These are phyloP conservation scores for Clamator glandarius DNA, from an alignment of 2,797 vertebrate genomes.

Conservation along the genomic window DNA sequence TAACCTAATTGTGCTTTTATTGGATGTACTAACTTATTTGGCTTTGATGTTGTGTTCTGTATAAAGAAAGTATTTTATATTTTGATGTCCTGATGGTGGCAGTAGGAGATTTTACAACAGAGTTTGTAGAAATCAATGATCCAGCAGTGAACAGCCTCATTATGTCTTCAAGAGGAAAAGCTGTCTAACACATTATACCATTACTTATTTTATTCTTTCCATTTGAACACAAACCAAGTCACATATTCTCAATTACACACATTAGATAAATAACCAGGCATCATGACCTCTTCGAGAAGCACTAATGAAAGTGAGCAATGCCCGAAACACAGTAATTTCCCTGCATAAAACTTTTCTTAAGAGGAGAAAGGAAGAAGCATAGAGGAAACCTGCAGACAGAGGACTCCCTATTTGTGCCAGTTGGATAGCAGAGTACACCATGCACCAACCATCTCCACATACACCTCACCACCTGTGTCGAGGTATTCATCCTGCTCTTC, in stretches of 20 bases:
- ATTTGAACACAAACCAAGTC: background rate
- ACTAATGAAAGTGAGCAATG: background rate
- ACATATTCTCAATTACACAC: background rate
- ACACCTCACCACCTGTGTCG: background rate
- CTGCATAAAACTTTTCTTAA: background rate
- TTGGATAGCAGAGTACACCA: background rate
- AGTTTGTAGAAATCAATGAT: background rate
- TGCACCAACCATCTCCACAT: background rate
- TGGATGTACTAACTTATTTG: background rate
- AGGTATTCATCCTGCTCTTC: background rate
- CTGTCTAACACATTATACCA: background rate
- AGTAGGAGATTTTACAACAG: slow-evolving; percentile 27
- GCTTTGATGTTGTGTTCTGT: background rate
- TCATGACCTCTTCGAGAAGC: background rate
- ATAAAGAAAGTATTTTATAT: background rate
- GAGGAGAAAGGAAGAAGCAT: background rate
- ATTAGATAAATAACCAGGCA: background rate
- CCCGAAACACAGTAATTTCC: background rate
- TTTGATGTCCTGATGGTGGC: slow-evolving; percentile 56
- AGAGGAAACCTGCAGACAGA: background rate
- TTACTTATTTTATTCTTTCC: background rate
- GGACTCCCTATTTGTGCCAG: fast-evolving
- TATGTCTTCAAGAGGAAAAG: background rate
- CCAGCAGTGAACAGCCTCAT: slow-evolving; percentile 11
- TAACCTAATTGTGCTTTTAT: background rate